Percentiles rank a stretch among this genome's conserved stretches.
Evolutionary conservation across 2,888 invertebrate genomes (phyloP).

Genomic region (Dasysyrphus tricinctus): DNA sequence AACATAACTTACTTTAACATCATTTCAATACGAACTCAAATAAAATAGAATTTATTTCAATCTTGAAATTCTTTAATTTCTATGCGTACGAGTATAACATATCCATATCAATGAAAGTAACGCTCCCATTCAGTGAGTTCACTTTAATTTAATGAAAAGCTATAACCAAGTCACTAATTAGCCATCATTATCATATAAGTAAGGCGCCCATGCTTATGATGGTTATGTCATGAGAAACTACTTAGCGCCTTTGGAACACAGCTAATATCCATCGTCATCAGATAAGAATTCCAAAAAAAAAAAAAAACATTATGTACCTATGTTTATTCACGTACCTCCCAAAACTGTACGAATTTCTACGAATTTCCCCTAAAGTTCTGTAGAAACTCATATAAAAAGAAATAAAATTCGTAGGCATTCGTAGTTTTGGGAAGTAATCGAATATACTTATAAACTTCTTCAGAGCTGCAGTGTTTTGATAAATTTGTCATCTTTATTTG

Average conservation of each 20-base stretch:
- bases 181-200: not conserved
- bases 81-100: too few relatives aligned
- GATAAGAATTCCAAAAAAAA: constrained; percentile 2
- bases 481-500: constrained; percentile 7
- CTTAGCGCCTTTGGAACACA: not conserved
- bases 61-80: too few relatives aligned
- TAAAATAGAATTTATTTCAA: too few relatives aligned
- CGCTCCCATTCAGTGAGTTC: not conserved
- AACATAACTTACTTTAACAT: too few relatives aligned
- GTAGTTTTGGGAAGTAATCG: too few relatives aligned
- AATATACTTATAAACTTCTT: not conserved
- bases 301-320: too few relatives aligned
- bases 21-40: too few relatives aligned
- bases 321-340: too few relatives aligned
- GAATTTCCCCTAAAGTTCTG: too few relatives aligned
- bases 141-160: not conserved
- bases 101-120: not conserved
- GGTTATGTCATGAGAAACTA: constrained; percentile 4
- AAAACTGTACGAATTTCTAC: too few relatives aligned
- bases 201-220: not conserved
- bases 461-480: not conserved
- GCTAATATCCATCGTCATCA: not conserved
- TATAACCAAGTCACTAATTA: not conserved
- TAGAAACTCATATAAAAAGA: too few relatives aligned
- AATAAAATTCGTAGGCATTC: too few relatives aligned